Evolutionary conservation across 1,140 invertebrate genomes (phyloP).

Genomic region (Eumaeus atala): DNA sequence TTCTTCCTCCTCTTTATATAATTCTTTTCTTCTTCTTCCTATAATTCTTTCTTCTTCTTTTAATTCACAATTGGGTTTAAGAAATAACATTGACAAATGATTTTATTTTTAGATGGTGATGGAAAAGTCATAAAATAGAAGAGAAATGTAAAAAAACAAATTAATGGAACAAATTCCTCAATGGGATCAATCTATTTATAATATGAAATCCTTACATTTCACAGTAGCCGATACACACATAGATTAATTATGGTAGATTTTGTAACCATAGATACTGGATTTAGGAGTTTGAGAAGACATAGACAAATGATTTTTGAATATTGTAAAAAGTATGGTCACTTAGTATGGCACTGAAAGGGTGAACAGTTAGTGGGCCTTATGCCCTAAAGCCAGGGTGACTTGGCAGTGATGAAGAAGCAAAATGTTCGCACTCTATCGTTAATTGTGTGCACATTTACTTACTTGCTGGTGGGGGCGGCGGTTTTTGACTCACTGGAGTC

Average conservation of each 20-base stretch:
- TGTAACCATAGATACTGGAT: constrained; percentile 7
- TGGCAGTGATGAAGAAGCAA: constrained; percentile 90
- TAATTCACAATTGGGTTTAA: too few species aligned
- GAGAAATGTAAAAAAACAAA: constrained; percentile 25
- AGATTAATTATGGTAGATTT: constrained; percentile 13
- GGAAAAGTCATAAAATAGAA: constrained; percentile 5
- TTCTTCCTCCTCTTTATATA: too few species aligned
- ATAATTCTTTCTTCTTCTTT: too few species aligned
- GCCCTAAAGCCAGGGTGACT: constrained; percentile 57
- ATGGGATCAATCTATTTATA: constrained; percentile 54
- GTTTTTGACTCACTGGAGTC: constrained; percentile 99
- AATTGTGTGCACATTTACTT: constrained; percentile 99
- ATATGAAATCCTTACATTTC: constrained; percentile 28
- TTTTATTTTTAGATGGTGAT: constrained; percentile 11
- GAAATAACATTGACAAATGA: not conserved
- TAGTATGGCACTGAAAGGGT: constrained; percentile 36
- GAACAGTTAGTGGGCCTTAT: constrained; percentile 41
- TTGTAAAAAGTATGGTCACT: constrained; percentile 27
- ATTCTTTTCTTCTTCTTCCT: too few species aligned
- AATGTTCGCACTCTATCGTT: constrained; percentile 98
- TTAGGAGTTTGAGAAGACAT: constrained; percentile 8
- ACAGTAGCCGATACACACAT: constrained; percentile 6
- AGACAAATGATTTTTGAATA: constrained; percentile 8
- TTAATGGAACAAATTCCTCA: constrained; percentile 35
- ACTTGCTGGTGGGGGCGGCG: constrained; percentile 97